Evolutionary conservation across 2,797 vertebrate genomes (phyloP).

Genomic region (Diceros bicornis): DNA sequence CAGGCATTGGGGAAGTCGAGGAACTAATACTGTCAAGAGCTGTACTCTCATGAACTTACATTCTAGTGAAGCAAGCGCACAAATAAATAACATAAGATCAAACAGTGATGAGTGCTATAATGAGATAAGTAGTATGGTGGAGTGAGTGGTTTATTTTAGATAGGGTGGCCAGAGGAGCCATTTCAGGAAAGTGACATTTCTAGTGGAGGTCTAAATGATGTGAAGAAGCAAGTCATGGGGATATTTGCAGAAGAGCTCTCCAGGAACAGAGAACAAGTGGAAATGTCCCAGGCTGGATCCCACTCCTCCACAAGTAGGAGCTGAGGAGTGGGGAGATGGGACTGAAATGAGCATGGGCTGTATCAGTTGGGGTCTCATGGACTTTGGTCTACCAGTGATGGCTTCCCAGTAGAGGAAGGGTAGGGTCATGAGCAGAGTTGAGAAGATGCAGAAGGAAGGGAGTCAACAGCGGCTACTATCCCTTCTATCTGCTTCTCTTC

Average conservation of each 20-base stretch:
- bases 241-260: neutral
- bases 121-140: neutral
- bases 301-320: neutral
- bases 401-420: neutral
- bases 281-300: neutral
- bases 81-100: neutral
- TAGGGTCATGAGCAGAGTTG: neutral
- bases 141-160: neutral
- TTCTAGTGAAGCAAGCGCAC: neutral
- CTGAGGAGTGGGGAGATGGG: neutral
- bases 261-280: neutral
- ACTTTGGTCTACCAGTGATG: neutral
- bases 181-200: neutral
- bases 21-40: neutral
- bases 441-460: neutral
- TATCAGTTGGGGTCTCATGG: neutral
- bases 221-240: neutral
- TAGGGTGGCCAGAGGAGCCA: neutral
- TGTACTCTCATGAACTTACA: neutral
- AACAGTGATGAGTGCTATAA: neutral
- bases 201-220: neutral
- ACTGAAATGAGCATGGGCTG: neutral
- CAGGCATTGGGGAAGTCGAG: fast-evolving
- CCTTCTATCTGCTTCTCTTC: neutral
- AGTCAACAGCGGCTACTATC: neutral